Evolutionary conservation across 2,797 vertebrate genomes (phyloP).

Genomic region (Peromyscus nudipes): DNA sequence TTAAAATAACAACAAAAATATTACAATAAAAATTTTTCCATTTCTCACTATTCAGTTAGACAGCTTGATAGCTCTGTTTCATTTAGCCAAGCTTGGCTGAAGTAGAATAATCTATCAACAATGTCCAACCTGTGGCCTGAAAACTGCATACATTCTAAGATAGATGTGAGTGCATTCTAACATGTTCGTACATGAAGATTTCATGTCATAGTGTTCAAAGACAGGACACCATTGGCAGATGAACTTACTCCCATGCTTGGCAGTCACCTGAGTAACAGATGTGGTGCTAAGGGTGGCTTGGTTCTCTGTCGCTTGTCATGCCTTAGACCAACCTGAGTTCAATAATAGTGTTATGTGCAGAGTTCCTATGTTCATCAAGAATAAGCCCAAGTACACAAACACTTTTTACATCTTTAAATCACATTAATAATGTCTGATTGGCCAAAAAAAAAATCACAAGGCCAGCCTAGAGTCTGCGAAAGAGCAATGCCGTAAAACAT

Average conservation of each 20-base stretch:
- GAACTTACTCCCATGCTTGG: background rate
- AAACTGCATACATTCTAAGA: background rate
- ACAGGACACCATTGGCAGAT: background rate
- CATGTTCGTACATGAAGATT: background rate
- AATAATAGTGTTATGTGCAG: background rate
- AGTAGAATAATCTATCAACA: background rate
- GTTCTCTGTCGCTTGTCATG: background rate
- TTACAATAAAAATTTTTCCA: conserved; percentile 27
- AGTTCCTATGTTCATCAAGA: background rate
- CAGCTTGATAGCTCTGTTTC: background rate
- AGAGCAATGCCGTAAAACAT: background rate
- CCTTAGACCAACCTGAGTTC: background rate
- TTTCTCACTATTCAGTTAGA: conserved; percentile 17
- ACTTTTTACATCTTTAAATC: background rate
- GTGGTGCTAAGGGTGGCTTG: background rate
- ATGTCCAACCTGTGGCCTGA: background rate
- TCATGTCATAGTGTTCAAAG: background rate
- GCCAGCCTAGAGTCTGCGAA: background rate
- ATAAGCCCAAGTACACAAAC: background rate
- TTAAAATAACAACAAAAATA: conserved; percentile 45
- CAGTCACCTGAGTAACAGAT: background rate
- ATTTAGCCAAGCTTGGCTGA: background rate
- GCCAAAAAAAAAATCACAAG: background rate
- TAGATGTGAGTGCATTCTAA: background rate
- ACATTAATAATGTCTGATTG: background rate